These are phyloP conservation scores for Oreocharis arfaki DNA, from an alignment of 2,113 vertebrate genomes.

Conservation along the genomic window DNA sequence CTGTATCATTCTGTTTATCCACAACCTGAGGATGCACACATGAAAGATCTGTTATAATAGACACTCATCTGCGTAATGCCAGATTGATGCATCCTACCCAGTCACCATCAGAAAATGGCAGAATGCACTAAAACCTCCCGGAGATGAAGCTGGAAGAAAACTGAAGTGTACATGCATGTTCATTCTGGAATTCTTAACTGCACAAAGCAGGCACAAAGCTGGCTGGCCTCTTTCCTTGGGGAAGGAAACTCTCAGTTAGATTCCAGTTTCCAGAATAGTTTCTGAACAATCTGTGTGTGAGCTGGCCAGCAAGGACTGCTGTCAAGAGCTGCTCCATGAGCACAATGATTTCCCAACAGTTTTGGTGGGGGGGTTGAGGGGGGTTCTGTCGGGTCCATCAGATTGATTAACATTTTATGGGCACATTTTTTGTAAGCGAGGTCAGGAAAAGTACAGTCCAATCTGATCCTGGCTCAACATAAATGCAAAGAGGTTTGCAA, in stretches of 20 bases:
- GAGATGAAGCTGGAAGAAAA: background rate
- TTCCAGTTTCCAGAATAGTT: background rate
- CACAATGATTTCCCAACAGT: background rate
- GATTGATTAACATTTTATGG: background rate
- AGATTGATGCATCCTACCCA: background rate
- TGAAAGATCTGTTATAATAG: background rate
- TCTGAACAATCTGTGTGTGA: background rate
- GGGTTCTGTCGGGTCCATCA: background rate
- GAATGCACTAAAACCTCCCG: background rate
- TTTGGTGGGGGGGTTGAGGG: background rate
- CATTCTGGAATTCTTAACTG: background rate
- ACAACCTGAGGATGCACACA: background rate
- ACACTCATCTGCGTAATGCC: background rate
- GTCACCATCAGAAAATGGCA: background rate
- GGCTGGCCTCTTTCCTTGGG: background rate
- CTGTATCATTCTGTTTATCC: background rate
- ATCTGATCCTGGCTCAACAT: background rate
- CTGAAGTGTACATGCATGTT: background rate
- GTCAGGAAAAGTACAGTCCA: background rate
- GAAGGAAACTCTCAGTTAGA: background rate
- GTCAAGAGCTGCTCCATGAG: fast-evolving
- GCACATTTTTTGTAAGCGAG: background rate
- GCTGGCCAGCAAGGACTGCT: background rate
- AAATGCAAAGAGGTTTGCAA: background rate
- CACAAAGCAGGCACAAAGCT: background rate